Conservation (phyloP, 1,140 invertebrate genomes). For the Pemphigus obesinymphae region DNA sequence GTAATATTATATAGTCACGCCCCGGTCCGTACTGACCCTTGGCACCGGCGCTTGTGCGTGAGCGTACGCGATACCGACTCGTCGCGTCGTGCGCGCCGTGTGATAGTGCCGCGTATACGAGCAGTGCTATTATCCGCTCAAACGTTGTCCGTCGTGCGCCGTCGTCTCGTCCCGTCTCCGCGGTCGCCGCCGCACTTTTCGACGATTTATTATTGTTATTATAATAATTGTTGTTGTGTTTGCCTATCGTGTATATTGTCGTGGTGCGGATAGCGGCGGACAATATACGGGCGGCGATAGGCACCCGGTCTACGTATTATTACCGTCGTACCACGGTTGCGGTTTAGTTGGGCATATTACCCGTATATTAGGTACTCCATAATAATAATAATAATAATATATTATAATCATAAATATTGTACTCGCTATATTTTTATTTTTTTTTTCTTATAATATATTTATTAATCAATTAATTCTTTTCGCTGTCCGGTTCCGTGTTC, state of each 20-base stretch:
- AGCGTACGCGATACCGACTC: slow-evolving; percentile 30
- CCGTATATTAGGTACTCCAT: too few relatives aligned
- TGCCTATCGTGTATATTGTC: too few relatives aligned
- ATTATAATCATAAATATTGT: background rate
- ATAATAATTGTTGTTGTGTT: background rate
- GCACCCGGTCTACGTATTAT: too few relatives aligned
- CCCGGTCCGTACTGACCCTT: slow-evolving; percentile 36
- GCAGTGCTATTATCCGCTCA: slow-evolving; percentile 17
- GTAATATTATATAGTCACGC: slow-evolving; percentile 25
- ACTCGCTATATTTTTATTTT: too few relatives aligned
- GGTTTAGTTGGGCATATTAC: too few relatives aligned
- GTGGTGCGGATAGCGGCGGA: too few relatives aligned
- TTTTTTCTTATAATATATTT: too few relatives aligned
- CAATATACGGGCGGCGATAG: too few relatives aligned
- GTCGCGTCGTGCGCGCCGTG: slow-evolving; percentile 16
- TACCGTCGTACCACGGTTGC: too few relatives aligned
- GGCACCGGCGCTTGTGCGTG: slow-evolving; percentile 29
- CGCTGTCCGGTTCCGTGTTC: too few relatives aligned
- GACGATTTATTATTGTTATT: background rate
- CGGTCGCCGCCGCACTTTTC: background rate
- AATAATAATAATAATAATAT: background rate
- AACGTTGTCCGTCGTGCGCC: background rate
- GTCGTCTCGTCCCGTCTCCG: background rate
- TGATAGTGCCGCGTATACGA: slow-evolving; percentile 15
- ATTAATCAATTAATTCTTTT: too few relatives aligned